Conservation (phyloP, 23 tunicate species). For the Ascidia mentula region DNA sequence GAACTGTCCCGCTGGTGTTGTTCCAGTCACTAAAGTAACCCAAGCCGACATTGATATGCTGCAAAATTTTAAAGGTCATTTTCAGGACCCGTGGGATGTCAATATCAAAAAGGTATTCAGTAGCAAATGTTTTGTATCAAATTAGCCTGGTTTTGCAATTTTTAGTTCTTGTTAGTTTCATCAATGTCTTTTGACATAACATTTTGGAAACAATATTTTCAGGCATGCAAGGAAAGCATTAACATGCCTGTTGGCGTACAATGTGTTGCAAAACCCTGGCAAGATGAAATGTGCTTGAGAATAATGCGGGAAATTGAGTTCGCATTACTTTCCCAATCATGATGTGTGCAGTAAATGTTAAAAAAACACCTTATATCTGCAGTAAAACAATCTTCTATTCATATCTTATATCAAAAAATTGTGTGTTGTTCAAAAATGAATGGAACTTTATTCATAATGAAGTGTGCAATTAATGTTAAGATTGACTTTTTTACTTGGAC, state of each 20-base stretch:
- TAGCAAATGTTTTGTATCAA: neutral
- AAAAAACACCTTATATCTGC: no score
- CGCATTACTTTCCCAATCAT: no score
- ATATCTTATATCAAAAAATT: no score
- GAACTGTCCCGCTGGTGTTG: constrained; percentile 67
- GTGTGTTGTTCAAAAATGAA: no score
- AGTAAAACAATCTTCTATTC: no score
- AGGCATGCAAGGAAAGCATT: constrained; percentile 55
- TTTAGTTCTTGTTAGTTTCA: neutral
- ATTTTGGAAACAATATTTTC: neutral
- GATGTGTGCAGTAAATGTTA: no score
- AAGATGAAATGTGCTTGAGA: constrained; percentile 68
- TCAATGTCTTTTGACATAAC: neutral
- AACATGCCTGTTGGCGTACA: constrained; percentile 79
- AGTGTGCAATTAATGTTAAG: no score
- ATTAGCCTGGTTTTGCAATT: neutral
- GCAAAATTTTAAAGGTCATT: constrained; percentile 39
- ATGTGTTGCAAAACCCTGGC: constrained; percentile 57
- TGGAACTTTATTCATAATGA: no score
- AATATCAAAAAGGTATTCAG: constrained; percentile 45
- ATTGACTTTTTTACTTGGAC: no score
- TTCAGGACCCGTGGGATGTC: constrained; percentile 52
- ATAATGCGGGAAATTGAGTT: constrained; percentile 83
- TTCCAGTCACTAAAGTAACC: constrained; percentile 59
- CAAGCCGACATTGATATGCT: constrained; percentile 29